Evolutionary conservation across 2,797 vertebrate genomes (phyloP).

Genomic region (Megaceryle alcyon): DNA sequence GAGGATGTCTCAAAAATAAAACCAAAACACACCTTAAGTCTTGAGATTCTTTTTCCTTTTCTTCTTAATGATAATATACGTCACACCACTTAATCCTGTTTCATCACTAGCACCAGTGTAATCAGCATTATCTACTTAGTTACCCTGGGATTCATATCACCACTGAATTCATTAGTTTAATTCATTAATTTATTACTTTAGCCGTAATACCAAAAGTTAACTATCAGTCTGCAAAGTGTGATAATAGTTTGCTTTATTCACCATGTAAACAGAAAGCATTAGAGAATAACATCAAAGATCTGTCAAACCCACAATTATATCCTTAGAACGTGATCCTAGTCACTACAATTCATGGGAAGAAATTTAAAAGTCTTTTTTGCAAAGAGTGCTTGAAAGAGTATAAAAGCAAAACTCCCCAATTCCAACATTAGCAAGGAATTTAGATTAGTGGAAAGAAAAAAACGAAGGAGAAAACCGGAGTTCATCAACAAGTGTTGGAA

Average conservation of each 20-base stretch:
- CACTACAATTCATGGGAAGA: neutral
- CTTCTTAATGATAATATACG: neutral
- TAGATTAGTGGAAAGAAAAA: neutral
- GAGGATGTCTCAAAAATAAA: neutral
- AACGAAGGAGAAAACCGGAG: neutral
- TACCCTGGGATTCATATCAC: neutral
- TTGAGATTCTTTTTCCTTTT: neutral
- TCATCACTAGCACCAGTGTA: neutral
- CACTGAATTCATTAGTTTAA: neutral
- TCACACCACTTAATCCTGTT: neutral
- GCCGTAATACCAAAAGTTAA: neutral
- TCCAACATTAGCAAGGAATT: neutral
- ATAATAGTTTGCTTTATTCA: neutral
- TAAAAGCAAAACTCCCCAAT: neutral
- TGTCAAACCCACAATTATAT: neutral
- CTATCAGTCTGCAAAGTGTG: neutral
- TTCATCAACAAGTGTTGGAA: neutral
- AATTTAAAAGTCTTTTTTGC: neutral
- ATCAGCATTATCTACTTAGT: neutral
- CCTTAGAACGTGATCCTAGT: rapidly evolving
- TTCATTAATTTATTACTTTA: neutral
- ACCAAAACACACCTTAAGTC: neutral
- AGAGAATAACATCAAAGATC: neutral
- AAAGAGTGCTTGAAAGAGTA: neutral
- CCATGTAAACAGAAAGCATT: neutral